A percentile compares a stretch with the other conserved stretches of the same genome.
phyloP scores from a whole-genome alignment of 2,113 vertebrate species.

The Cavia aperea region DNA sequence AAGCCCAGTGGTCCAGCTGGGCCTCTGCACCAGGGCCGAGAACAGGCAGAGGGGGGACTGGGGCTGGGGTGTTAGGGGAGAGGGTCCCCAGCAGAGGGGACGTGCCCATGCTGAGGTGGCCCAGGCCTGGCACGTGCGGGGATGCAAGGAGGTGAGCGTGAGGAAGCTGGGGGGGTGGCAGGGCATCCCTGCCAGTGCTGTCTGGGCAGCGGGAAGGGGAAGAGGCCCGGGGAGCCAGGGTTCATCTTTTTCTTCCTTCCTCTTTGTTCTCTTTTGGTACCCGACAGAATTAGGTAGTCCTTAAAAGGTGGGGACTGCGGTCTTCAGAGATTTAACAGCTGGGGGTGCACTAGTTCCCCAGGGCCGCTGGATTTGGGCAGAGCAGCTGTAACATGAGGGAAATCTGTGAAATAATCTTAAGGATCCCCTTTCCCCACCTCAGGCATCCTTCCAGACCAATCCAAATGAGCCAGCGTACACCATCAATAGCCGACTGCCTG shows the following conservation, averaged over 20 bases:
- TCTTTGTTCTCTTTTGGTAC: not conserved
- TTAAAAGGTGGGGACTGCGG: not conserved
- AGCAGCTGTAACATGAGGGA: not conserved
- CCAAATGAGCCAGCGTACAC: not conserved
- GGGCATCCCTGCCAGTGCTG: fast-evolving
- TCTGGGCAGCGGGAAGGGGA: not conserved
- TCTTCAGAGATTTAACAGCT: not conserved
- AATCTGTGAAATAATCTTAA: not conserved
- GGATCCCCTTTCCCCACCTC: not conserved
- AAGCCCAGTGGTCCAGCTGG: not conserved
- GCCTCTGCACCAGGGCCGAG: not conserved
- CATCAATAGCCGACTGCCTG: not conserved
- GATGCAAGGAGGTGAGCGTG: not conserved
- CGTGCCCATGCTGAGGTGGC: too few relatives aligned
- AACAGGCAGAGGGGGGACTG: not conserved
- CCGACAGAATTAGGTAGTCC: not conserved
- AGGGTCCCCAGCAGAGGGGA: not conserved
- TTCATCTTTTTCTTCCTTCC: not conserved
- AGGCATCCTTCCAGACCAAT: not conserved
- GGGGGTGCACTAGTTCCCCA: too few relatives aligned
- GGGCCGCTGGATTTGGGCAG: not conserved
- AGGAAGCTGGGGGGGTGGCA: not conserved
- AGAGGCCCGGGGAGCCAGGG: not conserved
- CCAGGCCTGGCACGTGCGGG: fast-evolving
- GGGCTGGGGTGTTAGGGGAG: too few relatives aligned